Evolutionary conservation across 2,797 vertebrate genomes (phyloP).

Genomic region (Mus minutoides): DNA sequence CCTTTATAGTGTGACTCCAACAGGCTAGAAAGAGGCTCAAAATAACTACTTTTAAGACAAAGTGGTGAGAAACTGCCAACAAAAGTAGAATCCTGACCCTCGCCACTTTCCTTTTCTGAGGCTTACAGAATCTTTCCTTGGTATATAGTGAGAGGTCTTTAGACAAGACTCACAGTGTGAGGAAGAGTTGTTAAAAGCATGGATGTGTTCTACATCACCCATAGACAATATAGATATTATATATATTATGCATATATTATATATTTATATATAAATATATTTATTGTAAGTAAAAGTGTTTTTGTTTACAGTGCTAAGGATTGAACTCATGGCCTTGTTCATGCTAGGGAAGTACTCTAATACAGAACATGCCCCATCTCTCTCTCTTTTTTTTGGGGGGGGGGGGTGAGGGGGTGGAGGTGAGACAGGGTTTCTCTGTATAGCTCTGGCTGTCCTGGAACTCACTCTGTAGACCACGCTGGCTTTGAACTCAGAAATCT

Average conservation of each 20-base stretch:
- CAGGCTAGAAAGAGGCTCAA: not conserved
- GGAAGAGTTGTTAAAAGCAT: not conserved
- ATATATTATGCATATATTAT: too few species aligned
- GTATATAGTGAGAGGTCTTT: not conserved
- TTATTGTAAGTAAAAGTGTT: not conserved
- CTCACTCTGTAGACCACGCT: too few species aligned
- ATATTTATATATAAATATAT: not conserved
- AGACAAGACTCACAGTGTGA: not conserved
- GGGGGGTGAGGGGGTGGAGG: too few species aligned
- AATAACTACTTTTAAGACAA: not conserved
- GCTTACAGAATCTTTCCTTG: not conserved
- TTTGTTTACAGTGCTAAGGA: not conserved
- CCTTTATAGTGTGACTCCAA: slow-evolving; percentile 25
- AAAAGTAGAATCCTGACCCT: not conserved
- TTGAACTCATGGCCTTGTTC: not conserved
- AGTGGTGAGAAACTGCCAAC: not conserved
- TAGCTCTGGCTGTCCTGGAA: too few species aligned
- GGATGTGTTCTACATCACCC: not conserved
- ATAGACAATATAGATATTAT: not conserved
- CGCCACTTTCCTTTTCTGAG: not conserved
- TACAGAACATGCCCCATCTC: not conserved
- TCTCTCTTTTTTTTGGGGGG: too few species aligned
- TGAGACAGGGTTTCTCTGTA: too few species aligned
- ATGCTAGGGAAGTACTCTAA: too few species aligned
- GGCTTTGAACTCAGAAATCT: too few species aligned